Percentiles rank a stretch among this genome's conserved stretches.
Evolutionary conservation across 1,140 invertebrate genomes (phyloP).

Genomic region (Idris sp.): DNA sequence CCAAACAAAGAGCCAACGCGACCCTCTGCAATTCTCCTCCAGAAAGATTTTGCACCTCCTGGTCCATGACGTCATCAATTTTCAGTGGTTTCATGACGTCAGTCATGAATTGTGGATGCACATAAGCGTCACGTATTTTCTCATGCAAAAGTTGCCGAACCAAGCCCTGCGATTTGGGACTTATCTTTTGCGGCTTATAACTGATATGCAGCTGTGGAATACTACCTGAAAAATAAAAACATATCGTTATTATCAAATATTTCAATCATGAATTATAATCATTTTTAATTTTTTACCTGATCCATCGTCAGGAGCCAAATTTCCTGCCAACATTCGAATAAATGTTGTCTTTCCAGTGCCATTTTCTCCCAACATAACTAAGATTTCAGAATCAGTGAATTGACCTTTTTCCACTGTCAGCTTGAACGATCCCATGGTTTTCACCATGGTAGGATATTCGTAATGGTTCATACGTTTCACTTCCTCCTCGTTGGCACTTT

Average conservation of each 20-base stretch:
- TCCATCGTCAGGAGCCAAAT: slow-evolving; percentile 93
- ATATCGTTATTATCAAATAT: no score
- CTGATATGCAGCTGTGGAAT: slow-evolving; percentile 97
- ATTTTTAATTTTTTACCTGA: slow-evolving; percentile 80
- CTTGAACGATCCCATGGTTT: slow-evolving; percentile 91
- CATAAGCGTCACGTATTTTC: slow-evolving; percentile 97
- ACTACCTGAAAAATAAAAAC: slow-evolving; percentile 79
- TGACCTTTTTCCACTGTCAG: slow-evolving; percentile 92
- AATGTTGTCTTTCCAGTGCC: slow-evolving; percentile 99
- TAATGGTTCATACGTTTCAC: slow-evolving; percentile 97
- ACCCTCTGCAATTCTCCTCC: slow-evolving; percentile 99
- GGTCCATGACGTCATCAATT: slow-evolving; percentile 98
- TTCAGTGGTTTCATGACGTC: slow-evolving; percentile 99
- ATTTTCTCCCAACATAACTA: slow-evolving; percentile 99
- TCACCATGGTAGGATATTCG: slow-evolving; percentile 93
- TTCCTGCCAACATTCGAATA: slow-evolving; percentile 98
- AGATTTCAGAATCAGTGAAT: slow-evolving; percentile 99
- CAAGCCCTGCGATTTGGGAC: slow-evolving; percentile 96
- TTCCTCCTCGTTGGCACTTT: slow-evolving; percentile 98
- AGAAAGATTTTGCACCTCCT: slow-evolving; percentile 99
- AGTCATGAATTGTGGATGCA: slow-evolving; percentile 98
- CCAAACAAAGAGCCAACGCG: slow-evolving; percentile 95
- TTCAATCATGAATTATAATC: no score
- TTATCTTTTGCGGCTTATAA: slow-evolving; percentile 99
- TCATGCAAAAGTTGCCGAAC: slow-evolving; percentile 95